Conservation (phyloP, 2,113 vertebrate genomes). For the Erythrolamprus reginae region DNA sequence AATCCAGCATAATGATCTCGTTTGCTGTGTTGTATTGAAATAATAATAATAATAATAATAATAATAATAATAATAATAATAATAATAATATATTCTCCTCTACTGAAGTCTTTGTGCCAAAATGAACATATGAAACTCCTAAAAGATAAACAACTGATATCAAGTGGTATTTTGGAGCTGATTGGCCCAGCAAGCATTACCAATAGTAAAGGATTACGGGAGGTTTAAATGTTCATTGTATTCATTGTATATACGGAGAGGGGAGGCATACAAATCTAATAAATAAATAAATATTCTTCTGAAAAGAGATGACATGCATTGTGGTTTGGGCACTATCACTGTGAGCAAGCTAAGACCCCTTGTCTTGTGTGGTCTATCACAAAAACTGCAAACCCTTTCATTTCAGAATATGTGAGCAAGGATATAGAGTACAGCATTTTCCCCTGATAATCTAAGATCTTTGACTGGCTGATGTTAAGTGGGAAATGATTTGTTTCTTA, state of each 20-base stretch:
- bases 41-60: too few species aligned
- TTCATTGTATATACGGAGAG: too few species aligned
- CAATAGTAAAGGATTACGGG: not conserved
- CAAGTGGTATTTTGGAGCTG: not conserved
- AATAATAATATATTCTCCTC: too few species aligned
- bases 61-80: too few species aligned
- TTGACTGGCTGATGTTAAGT: not conserved
- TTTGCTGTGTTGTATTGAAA: too few species aligned
- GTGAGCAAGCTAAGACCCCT: not conserved
- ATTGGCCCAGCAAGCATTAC: not conserved
- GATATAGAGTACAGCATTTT: not conserved
- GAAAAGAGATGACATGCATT: not conserved
- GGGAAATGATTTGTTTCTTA: not conserved
- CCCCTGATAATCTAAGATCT: not conserved
- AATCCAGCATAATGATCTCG: too few species aligned
- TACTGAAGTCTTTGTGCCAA: not conserved
- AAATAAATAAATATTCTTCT: not conserved
- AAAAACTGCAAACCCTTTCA: not conserved
- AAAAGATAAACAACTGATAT: not conserved
- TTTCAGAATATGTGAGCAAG: not conserved
- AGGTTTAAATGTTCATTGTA: not conserved
- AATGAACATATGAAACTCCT: not conserved
- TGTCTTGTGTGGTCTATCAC: not conserved
- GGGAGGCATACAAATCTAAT: too few species aligned
- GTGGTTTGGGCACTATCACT: not conserved